Evolutionary conservation across 2,113 vertebrate genomes (phyloP), one percentile per base, ranked within the genome.

Genomic region (Semicossyphus pulcher): DNA sequence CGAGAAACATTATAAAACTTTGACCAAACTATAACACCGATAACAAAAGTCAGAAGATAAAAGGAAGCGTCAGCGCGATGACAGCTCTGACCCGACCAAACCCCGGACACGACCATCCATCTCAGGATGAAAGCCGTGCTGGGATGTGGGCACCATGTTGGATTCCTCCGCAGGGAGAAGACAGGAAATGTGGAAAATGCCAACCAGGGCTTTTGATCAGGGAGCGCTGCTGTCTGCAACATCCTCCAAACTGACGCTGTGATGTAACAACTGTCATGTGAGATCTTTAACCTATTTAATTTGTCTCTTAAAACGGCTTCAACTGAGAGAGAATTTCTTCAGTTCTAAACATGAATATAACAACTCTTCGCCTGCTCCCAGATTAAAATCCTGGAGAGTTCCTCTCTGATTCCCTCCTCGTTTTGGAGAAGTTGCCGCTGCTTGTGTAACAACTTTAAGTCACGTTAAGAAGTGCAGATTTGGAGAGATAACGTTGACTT

Each of bases 171-270:
- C 28, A 23, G 86, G 88, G 85, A 84, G 45, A 65, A 49, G 25
- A 48, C 47, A 85, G 87, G 89, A 89, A 88, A 79, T 48, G 57
- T 69, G 56, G 29, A 74, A 77, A 71, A 62, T 41, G 76, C 70
- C 76, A 63, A 37, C 39, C 23, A 1, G 44, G 49, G 58, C 64
- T 84, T n/a, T 76, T 80, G 56, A 84, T 52, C 42, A 29, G 11
- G 65, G 15, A 62, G 71, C 37, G 29, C 14, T 16, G 31, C 36
- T 20, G 51, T 61, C 42, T 44, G 20, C 47, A 59, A 76, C 9
- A 2, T 57, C 66, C 41, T 45, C 52, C 6, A 10, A 34, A 12
- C 12, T 26, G 16, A 74, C 25, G 7, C 39, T 0, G 44, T 16
- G 47, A 58, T 15, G 10, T 29, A 23, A 59, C 1, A 52, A 20